Evolutionary conservation across 92 coral and sea anemone species (phyloP).

Genomic region (Virgularia gustaviana): DNA sequence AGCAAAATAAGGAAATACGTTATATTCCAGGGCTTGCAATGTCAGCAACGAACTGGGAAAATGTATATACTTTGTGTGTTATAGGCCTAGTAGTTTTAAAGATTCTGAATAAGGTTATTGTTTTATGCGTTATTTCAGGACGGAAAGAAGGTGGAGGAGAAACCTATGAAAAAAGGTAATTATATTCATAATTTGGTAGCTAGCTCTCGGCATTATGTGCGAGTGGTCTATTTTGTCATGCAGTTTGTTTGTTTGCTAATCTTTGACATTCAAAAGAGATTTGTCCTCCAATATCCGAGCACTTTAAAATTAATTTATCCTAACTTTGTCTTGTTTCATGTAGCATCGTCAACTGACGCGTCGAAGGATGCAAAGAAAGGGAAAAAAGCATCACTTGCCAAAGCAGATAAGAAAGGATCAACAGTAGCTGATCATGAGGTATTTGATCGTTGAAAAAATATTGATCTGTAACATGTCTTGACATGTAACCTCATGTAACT

Average conservation of each 20-base stretch:
- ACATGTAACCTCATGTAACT: too few relatives aligned
- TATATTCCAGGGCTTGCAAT: too few relatives aligned
- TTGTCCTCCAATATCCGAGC: background rate
- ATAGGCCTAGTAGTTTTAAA: too few relatives aligned
- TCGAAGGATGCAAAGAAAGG: conserved; percentile 74
- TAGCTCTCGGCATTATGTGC: background rate
- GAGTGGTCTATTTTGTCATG: background rate
- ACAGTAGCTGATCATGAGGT: conserved; percentile 82
- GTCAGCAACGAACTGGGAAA: too few relatives aligned
- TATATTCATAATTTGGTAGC: too few relatives aligned
- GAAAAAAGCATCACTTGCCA: conserved; percentile 66
- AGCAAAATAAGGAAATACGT: too few relatives aligned
- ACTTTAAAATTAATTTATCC: background rate
- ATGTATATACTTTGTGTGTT: too few relatives aligned
- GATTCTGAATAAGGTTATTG: background rate
- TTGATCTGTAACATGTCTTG: background rate
- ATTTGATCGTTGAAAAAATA: background rate
- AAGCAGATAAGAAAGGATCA: conserved; percentile 77
- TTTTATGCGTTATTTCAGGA: conserved; percentile 54
- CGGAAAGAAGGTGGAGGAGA: conserved; percentile 75
- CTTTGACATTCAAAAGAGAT: background rate
- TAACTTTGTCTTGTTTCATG: background rate
- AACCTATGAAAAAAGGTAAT: conserved; percentile 80
- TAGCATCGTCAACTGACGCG: conserved; percentile 77
- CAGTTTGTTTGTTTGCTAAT: background rate